These are phyloP conservation scores for Glyptemys insculpta DNA, from an alignment of 2,797 vertebrate genomes.

Conservation along the genomic window DNA sequence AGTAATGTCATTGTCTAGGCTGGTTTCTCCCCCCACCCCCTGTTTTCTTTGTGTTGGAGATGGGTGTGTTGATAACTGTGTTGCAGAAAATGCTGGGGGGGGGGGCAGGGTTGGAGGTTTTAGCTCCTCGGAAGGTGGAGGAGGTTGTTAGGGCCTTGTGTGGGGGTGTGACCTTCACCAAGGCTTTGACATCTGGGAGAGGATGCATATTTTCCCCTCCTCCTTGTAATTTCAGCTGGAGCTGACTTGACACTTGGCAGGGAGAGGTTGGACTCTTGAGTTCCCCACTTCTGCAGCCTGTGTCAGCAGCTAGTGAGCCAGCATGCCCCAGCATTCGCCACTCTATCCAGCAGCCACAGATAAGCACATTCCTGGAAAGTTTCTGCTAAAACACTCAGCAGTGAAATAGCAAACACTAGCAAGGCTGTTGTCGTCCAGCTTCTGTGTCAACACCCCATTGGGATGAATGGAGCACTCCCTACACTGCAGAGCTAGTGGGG, in stretches of 20 bases:
- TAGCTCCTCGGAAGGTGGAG: background rate
- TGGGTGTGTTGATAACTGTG: background rate
- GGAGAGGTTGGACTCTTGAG: background rate
- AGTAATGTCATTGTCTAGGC: fast-evolving
- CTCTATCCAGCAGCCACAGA: background rate
- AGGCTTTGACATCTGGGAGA: background rate
- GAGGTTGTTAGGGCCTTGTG: background rate
- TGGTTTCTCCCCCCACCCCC: background rate
- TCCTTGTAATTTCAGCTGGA: background rate
- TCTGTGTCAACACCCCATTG: background rate
- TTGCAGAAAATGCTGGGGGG: background rate
- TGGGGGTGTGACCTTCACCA: background rate
- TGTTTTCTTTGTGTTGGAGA: background rate
- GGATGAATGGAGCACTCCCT: too few species aligned
- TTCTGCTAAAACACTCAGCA: background rate
- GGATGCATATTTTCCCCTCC: background rate
- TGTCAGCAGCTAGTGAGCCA: too few species aligned
- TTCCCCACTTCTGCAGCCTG: background rate
- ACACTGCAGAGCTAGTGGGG: background rate
- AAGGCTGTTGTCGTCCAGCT: background rate
- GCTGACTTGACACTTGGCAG: background rate
- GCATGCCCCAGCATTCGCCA: background rate
- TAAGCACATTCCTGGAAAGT: background rate
- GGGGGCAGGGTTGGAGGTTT: background rate
- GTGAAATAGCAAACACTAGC: too few species aligned